Conservation (phyloP, 2,888 invertebrate genomes). For the Stegophylla sp. region DNA sequence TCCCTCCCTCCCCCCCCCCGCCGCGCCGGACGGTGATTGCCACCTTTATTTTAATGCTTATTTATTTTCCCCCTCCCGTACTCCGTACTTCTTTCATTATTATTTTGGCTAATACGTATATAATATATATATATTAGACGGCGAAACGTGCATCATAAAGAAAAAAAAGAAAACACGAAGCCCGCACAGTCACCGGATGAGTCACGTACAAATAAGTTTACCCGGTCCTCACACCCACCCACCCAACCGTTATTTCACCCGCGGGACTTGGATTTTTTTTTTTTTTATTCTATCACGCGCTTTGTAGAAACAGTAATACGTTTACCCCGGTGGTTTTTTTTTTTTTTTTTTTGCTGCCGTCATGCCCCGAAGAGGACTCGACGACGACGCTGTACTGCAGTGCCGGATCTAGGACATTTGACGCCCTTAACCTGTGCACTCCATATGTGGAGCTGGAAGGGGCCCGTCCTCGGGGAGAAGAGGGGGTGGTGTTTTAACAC, state of each 20-base stretch:
- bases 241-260: background rate
- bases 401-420: no score
- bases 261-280: background rate
- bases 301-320: conserved; percentile 3
- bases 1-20: no score
- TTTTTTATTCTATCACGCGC: background rate
- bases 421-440: no score
- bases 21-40: conserved; percentile 1
- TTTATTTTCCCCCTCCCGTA: background rate
- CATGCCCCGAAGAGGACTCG: conserved; percentile 2
- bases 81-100: background rate
- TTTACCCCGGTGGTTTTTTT: background rate
- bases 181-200: conserved; percentile 17
- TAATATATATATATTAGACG: no score
- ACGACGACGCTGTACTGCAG: background rate
- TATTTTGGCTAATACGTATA: conserved; percentile 31
- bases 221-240: background rate
- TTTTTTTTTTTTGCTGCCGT: background rate
- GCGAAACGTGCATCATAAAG: background rate
- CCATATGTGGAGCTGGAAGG: no score
- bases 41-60: conserved; percentile 38
- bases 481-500: no score
- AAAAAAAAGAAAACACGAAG: no score
- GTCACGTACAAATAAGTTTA: conserved; percentile 12
- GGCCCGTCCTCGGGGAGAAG: no score